phyloP scores from a whole-genome alignment of 2,888 invertebrate genomes.

The Electrophaes corylata region DNA sequence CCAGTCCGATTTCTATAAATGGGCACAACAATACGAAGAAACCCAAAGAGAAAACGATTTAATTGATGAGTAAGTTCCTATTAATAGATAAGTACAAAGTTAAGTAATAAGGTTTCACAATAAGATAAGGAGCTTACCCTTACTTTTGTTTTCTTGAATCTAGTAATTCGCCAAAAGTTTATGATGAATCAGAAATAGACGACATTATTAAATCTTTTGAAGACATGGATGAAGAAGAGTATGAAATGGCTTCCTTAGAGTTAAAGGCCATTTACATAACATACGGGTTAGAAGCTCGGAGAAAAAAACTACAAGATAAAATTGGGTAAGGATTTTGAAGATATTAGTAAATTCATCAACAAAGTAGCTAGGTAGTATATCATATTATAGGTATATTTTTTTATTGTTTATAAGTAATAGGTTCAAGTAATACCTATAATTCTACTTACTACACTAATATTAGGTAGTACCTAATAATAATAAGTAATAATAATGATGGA shows the following conservation, averaged over 20 bases:
- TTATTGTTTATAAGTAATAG: too few species aligned
- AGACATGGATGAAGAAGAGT: slow-evolving; percentile 69
- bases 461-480: too few species aligned
- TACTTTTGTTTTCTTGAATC: slow-evolving; percentile 14
- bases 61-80: slow-evolving; percentile 57
- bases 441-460: too few species aligned
- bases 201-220: slow-evolving; percentile 59
- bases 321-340: slow-evolving; percentile 36
- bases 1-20: slow-evolving; percentile 69
- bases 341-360: too few species aligned
- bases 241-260: slow-evolving; percentile 59
- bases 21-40: slow-evolving; percentile 69
- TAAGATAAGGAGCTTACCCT: background rate
- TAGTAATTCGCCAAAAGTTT: slow-evolving; percentile 58
- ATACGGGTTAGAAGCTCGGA: slow-evolving; percentile 64
- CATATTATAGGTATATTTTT: too few species aligned
- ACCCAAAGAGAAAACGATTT: slow-evolving; percentile 59
- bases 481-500: too few species aligned
- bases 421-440: too few species aligned
- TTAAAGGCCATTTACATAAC: slow-evolving; percentile 64
- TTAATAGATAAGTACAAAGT: background rate
- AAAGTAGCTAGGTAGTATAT: too few species aligned
- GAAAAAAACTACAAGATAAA: slow-evolving; percentile 55
- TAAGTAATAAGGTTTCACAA: background rate
- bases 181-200: slow-evolving; percentile 64